Evolutionary conservation across 2,888 invertebrate genomes (phyloP), one percentile per base, ranked within the genome.

Genomic region (Bimastos eiseni): DNA sequence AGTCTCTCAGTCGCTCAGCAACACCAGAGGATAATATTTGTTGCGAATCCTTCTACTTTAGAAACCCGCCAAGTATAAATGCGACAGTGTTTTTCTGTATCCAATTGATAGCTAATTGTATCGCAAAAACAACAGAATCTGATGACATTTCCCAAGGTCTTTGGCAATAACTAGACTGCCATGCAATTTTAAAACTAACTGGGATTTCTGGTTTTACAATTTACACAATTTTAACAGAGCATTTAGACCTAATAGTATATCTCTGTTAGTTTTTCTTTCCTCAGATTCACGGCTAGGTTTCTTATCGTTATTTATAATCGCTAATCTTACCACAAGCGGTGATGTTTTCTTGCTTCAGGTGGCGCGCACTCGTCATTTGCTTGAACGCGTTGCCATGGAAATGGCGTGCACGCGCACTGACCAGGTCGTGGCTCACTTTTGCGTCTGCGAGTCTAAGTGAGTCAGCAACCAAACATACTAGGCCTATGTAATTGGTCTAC

Each of bases 371-470:
- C 0, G 86, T 86, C 86, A 19, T 37, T 36, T 21, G 36, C 86
- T 36, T 36, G 86, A 34, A 36, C 86, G 86, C 36, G 86, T 86
- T 86, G 86, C 37, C 86, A n/a, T 86, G 86, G 86, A 86, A 86
- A 86, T 15, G 36, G 86, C 86, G 86, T 86, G 86, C 36, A 37
- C 86, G 70, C 70, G 70, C 70, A 70, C 70, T 30, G 70, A 49
- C 49, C 21, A 17, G 15, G 49, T 70, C 30, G 70, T n/a, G 8
- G n/a, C n/a, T 30, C 70, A n/a, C 70, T 70, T 70, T 70, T 70
- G 70, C n/a, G 70, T 70, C 70, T 70, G 70, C 70, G 70, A 6
- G 70, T 70, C 70, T 70, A 70, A 70, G 30, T 13, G 5, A 70
- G n/a, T n/a, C 30, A 70, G 17, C 30, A 70, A n/a, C n/a, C n/a